Evolutionary conservation across 2,113 vertebrate genomes (phyloP).

Genomic region (Lipophrys pholis): DNA sequence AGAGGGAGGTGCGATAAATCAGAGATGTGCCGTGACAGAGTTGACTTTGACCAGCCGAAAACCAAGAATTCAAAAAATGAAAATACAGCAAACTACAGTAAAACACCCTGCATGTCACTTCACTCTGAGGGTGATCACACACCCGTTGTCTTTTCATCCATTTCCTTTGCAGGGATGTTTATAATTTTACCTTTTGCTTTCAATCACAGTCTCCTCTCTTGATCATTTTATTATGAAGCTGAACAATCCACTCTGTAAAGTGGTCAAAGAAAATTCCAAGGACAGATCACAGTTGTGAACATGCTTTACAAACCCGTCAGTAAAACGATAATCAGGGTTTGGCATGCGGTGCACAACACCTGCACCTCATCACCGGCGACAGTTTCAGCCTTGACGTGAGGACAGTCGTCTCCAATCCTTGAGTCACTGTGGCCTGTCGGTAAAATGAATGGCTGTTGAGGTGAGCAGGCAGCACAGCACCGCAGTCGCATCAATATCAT

Average conservation of each 20-base stretch:
- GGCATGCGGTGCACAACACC: slow-evolving; percentile 5
- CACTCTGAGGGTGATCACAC: slow-evolving; percentile 3
- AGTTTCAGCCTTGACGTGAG: slow-evolving; percentile 20
- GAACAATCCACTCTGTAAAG: background rate
- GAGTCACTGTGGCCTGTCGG: slow-evolving; percentile 35
- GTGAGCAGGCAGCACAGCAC: slow-evolving; percentile 38
- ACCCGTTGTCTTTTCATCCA: background rate
- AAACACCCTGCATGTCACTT: background rate
- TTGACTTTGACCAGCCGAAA: slow-evolving; percentile 48
- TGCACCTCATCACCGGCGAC: slow-evolving; percentile 9
- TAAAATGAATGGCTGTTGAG: slow-evolving; percentile 42
- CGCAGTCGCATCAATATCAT: slow-evolving; percentile 64
- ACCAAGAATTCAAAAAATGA: background rate
- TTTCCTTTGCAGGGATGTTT: no score
- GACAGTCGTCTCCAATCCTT: slow-evolving; percentile 42
- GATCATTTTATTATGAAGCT: background rate
- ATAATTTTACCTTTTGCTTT: no score
- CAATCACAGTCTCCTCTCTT: background rate
- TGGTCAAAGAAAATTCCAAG: background rate
- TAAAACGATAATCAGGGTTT: slow-evolving; percentile 23
- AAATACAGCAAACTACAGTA: background rate
- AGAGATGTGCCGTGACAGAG: slow-evolving; percentile 46
- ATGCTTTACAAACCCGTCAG: slow-evolving; percentile 26
- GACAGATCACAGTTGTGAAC: background rate
- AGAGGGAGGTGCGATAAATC: slow-evolving; percentile 53